Evolutionary conservation across 2,113 vertebrate genomes (phyloP), one percentile per base, ranked within the genome.

Genomic region (Clinocottus analis): DNA sequence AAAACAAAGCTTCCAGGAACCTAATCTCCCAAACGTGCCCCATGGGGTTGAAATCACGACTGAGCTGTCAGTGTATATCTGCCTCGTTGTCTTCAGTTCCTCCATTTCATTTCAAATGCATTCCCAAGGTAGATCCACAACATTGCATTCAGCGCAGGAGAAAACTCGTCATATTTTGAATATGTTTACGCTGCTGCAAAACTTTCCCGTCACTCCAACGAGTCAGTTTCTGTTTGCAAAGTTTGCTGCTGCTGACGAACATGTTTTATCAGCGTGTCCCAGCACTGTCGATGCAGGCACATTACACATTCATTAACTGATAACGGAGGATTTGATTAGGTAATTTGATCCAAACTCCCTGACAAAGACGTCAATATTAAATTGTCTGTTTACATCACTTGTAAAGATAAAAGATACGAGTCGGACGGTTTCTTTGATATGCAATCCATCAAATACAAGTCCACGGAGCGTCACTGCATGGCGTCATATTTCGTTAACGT

Each of bases 251-350:
- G 85, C 74, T 75, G 78, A 71, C 16, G 16, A 67, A 79, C 75
- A 68, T 47, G 71, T 80, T 77, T 77, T 25, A 35, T 74, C 82
- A 81, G 64, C 55, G 41, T 71, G 63, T 78, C 65, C 82, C 81
- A 65, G 79, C 79, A 72, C 68, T 61, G 79, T 69, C 77, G 76
- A 89, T 68, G 88, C 87, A 92, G 89, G 88, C 87, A 90, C 87
- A 72, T 82, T 85, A 90, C 89, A 93, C 92, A 94, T 94, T 94
- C 92, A 92, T 80, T 89, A 85, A 72, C 59, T 80, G 77, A 87
- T 68, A 75, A 63, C 58, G 60, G 75, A 87, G 66, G 49, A 76
- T 73, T 75, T 64, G 72, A 85, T 79, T 81, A 84, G 84, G 80
- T 73, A 61, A 69, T 70, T 70, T n/a, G 65, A 80, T 82, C 83